phyloP scores from a whole-genome alignment of 2,113 vertebrate species.

The Agelaius phoeniceus region DNA sequence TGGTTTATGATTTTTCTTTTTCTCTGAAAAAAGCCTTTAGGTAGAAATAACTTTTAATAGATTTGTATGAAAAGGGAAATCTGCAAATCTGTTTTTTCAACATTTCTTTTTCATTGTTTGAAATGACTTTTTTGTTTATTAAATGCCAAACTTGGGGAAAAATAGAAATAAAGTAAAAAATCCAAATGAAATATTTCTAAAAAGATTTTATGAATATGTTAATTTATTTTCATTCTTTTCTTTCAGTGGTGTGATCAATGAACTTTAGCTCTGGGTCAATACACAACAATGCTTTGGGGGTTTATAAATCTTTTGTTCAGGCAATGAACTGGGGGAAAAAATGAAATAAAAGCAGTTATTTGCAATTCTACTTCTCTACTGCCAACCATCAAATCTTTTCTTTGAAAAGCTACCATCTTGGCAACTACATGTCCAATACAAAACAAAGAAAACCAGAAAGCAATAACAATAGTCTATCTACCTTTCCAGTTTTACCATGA shows the following conservation, averaged over 20 bases:
- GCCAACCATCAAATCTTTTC: background rate
- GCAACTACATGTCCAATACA: background rate
- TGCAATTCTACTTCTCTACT: background rate
- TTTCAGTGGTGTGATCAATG: background rate
- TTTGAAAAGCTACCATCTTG: background rate
- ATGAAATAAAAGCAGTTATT: background rate
- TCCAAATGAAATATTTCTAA: background rate
- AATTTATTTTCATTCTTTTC: background rate
- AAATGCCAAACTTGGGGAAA: background rate
- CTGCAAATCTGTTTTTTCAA: rapidly evolving
- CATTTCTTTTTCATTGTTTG: background rate
- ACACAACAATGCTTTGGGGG: background rate
- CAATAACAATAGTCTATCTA: background rate
- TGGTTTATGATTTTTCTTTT: background rate
- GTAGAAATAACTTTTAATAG: background rate
- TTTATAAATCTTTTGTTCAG: background rate
- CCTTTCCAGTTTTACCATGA: background rate
- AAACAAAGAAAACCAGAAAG: background rate
- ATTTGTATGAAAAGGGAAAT: background rate
- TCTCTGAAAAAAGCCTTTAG: background rate
- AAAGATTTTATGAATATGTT: background rate
- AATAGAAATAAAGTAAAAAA: background rate
- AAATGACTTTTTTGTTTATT: background rate
- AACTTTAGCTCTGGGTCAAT: background rate
- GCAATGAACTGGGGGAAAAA: background rate